Evolutionary conservation across 2,113 vertebrate genomes (phyloP).

Genomic region (Indicator maculatus): DNA sequence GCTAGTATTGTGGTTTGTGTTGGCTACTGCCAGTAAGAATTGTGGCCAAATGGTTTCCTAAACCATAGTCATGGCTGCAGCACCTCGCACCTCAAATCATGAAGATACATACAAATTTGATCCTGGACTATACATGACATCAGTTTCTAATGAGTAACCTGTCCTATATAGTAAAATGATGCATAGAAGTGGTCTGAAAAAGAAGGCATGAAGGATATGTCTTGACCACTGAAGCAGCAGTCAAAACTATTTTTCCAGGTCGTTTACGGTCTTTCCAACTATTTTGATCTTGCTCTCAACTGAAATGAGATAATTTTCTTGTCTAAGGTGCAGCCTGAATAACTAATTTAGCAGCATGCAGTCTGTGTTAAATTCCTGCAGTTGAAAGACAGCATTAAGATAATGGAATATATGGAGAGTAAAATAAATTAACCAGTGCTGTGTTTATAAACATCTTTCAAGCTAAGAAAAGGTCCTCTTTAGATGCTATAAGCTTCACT

Average conservation of each 20-base stretch:
- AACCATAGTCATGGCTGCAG: not conserved
- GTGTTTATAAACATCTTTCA: not conserved
- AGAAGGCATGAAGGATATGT: not conserved
- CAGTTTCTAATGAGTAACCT: not conserved
- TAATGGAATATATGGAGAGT: not conserved
- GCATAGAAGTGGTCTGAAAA: not conserved
- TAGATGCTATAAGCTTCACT: not conserved
- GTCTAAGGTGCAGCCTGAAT: not conserved
- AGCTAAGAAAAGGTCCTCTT: not conserved
- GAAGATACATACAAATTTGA: not conserved
- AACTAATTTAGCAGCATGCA: not conserved
- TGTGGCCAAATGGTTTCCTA: not conserved
- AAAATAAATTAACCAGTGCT: not conserved
- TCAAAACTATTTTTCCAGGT: not conserved
- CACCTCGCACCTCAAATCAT: not conserved
- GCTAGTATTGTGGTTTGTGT: not conserved
- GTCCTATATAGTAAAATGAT: not conserved
- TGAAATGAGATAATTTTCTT: not conserved
- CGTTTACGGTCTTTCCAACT: not conserved
- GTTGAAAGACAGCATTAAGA: not conserved
- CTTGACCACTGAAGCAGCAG: not conserved
- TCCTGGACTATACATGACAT: not conserved
- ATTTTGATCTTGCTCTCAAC: not conserved
- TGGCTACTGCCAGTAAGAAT: not conserved
- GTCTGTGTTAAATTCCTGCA: not conserved